Conservation (phyloP, 2,888 invertebrate species). For the Acanthosepion esculentum region DNA sequence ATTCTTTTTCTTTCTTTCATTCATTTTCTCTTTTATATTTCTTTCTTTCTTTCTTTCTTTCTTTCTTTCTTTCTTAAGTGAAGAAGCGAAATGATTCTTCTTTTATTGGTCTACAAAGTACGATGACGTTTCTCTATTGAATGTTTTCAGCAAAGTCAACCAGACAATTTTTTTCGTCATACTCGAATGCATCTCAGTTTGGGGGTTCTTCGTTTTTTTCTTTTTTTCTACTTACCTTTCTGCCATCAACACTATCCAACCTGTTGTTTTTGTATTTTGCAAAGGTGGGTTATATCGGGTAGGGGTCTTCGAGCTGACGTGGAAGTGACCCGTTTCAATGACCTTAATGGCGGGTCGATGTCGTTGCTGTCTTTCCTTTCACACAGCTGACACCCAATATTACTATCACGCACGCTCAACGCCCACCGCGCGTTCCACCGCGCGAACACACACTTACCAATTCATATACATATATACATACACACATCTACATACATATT, state of each 20-base stretch:
- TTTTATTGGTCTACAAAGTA: neutral
- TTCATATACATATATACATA: neutral
- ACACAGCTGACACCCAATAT: neutral
- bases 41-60: neutral
- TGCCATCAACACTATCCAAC: neutral
- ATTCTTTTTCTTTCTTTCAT: too few relatives aligned
- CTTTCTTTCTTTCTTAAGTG: neutral
- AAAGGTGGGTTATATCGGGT: neutral
- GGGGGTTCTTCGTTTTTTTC: neutral
- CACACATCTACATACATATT: neutral
- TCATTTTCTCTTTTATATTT: too few relatives aligned
- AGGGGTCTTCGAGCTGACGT: neutral
- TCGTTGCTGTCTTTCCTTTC: slow-evolving; percentile 9
- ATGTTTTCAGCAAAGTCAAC: neutral
- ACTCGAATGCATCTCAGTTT: neutral
- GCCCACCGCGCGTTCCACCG: neutral
- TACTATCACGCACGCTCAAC: neutral
- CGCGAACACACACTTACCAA: neutral
- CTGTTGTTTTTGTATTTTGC: neutral
- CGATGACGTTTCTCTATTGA: neutral
- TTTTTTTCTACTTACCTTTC: neutral
- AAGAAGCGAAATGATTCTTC: neutral
- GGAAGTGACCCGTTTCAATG: neutral
- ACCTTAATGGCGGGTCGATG: slow-evolving; percentile 10
- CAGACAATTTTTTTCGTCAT: neutral